Evolutionary conservation across 2,797 vertebrate species (phyloP).

Genomic region (Parauchenoglanis punctatus): DNA sequence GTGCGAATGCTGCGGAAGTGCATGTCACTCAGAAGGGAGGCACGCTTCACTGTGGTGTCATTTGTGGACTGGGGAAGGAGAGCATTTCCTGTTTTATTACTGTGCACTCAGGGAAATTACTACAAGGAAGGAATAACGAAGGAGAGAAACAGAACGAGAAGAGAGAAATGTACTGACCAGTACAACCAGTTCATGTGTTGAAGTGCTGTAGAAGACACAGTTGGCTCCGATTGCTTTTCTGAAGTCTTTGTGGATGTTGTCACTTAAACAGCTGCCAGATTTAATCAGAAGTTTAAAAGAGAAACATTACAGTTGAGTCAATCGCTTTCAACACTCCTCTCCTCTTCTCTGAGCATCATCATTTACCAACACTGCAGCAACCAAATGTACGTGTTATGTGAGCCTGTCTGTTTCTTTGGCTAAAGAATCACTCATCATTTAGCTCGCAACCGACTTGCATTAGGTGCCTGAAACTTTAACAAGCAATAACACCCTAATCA

Average conservation of each 20-base stretch:
- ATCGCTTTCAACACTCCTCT: not conserved
- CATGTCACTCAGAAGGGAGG: conserved; percentile 88
- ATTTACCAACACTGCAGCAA: not conserved
- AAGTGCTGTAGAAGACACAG: conserved; percentile 86
- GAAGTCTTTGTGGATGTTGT: conserved; percentile 91
- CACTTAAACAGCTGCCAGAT: conserved; percentile 82
- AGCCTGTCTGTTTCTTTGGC: not conserved
- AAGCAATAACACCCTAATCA: not conserved
- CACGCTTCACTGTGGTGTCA: conserved; percentile 87
- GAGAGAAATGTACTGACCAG: conserved; percentile 75
- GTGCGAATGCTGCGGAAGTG: conserved; percentile 92
- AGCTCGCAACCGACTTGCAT: not conserved
- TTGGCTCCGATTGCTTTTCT: conserved; percentile 91
- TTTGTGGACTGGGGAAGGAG: conserved; percentile 81
- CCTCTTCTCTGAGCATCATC: not conserved
- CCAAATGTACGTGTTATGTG: too few species aligned
- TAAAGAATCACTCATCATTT: not conserved
- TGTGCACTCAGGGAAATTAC: not conserved
- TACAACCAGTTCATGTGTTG: conserved; percentile 84
- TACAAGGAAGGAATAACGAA: not conserved
- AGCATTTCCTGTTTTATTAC: not conserved
- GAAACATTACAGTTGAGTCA: not conserved
- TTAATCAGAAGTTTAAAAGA: not conserved
- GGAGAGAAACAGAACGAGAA: not conserved
- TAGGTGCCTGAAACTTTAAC: not conserved